Conservation (phyloP, 2,797 vertebrate species). For the Netta rufina region DNA sequence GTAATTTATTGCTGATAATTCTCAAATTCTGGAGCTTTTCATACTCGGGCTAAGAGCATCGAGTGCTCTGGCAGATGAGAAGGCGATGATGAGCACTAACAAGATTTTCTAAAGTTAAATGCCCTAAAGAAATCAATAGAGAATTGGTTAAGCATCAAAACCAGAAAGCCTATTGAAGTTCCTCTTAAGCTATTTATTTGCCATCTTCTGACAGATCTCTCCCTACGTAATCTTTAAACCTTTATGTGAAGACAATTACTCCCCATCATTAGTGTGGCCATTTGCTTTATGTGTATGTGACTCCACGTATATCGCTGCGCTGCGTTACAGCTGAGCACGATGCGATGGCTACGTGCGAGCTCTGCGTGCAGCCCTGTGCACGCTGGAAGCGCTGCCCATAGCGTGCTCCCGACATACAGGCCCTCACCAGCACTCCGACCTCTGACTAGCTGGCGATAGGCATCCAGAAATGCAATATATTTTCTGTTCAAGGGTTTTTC, state of each 20-base stretch:
- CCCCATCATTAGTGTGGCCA: not conserved
- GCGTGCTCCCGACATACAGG: accelerated
- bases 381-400: accelerated
- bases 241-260: not conserved
- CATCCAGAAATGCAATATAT: accelerated
- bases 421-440: accelerated
- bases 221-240: not conserved
- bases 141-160: not conserved
- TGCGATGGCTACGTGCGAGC: accelerated
- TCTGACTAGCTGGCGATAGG: accelerated
- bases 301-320: accelerated
- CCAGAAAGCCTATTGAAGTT: conserved; percentile 11
- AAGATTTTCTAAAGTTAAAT: conserved; percentile 38
- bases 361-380: accelerated
- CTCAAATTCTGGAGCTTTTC: not conserved
- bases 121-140: conserved; percentile 11
- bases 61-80: not conserved
- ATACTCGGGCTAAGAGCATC: accelerated
- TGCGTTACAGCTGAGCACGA: accelerated
- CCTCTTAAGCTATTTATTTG: conserved; percentile 38
- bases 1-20: not conserved
- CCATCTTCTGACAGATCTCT: not conserved
- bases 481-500: not conserved
- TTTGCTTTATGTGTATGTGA: accelerated
- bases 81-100: not conserved